Conservation (phyloP, 30 jellyfish, hydroid and myxozoan genomes). For the Phacellophora camtschatica region DNA sequence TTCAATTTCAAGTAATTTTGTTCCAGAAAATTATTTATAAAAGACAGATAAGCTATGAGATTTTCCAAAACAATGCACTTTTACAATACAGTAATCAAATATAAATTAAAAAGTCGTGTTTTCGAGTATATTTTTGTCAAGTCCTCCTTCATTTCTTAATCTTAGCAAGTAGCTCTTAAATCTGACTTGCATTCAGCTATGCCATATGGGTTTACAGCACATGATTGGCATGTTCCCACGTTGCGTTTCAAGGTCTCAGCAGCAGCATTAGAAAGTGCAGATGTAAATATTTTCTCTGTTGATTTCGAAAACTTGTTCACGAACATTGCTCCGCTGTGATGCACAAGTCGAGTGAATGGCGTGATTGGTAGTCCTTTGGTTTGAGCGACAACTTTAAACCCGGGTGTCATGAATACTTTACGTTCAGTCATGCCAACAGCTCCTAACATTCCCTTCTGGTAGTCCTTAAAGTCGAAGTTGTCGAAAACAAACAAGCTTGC, state of each 20-base stretch:
- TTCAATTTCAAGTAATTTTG: too few relatives aligned
- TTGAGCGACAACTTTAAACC: conserved; percentile 12
- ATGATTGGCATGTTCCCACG: conserved; percentile 27
- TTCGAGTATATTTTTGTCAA: neutral
- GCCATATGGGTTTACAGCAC: neutral
- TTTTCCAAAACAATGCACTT: neutral
- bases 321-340: conserved; percentile 75
- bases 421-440: conserved; percentile 71
- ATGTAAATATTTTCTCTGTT: conserved; percentile 27
- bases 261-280: conserved; percentile 58
- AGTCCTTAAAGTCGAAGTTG: conserved; percentile 57
- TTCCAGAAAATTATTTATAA: too few relatives aligned
- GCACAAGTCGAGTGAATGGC: conserved; percentile 47
- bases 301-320: conserved; percentile 38
- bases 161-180: neutral
- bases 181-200: conserved; percentile 17
- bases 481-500: conserved; percentile 90
- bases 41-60: too few relatives aligned
- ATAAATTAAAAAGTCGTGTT: neutral
- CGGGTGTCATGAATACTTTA: conserved; percentile 54
- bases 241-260: neutral
- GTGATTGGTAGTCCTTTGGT: conserved; percentile 45
- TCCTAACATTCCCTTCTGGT: conserved; percentile 39
- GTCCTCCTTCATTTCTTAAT: neutral
- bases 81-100: neutral